Percentiles rank a stretch among this genome's conserved stretches.
phyloP scores from a whole-genome alignment of 1,140 invertebrate genomes.

The Habropoda laboriosa region DNA sequence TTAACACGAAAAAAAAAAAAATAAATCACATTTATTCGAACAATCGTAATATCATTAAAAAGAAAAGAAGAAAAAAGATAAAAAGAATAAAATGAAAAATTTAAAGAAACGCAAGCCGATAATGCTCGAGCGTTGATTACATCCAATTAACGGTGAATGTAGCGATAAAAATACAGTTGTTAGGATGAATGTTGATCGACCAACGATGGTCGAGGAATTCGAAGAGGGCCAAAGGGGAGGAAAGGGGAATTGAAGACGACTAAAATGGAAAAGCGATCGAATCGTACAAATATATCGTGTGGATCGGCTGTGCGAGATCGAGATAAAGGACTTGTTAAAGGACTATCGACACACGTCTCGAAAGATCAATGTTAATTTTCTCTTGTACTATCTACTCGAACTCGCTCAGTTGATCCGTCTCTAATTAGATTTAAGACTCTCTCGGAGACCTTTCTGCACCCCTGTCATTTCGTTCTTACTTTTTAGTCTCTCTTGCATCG shows the following conservation, averaged over 20 bases:
- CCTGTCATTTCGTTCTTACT: slow-evolving; percentile 16
- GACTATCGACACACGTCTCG: neutral
- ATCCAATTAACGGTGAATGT: neutral
- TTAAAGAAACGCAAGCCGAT: slow-evolving; percentile 35
- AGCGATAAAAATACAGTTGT: neutral
- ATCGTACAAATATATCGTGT: slow-evolving; percentile 11
- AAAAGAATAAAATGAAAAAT: slow-evolving; percentile 9
- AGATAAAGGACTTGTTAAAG: neutral
- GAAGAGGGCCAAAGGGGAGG: neutral
- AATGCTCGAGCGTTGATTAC: neutral
- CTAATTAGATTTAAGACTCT: neutral
- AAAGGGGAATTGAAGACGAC: neutral
- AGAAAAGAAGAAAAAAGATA: no score
- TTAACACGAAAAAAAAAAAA: slow-evolving; percentile 16
- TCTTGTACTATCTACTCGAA: neutral
- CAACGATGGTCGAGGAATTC: neutral
- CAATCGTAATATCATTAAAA: slow-evolving; percentile 29
- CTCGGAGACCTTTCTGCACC: neutral
- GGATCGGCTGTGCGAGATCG: slow-evolving; percentile 27
- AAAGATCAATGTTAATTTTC: neutral
- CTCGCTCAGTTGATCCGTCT: slow-evolving; percentile 25
- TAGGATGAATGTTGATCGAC: neutral
- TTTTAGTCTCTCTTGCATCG: slow-evolving; percentile 35
- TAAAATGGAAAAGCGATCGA: neutral
- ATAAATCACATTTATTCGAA: neutral